These are phyloP conservation scores for Mareca penelope DNA, from an alignment of 2,797 vertebrate genomes.

Conservation along the genomic window DNA sequence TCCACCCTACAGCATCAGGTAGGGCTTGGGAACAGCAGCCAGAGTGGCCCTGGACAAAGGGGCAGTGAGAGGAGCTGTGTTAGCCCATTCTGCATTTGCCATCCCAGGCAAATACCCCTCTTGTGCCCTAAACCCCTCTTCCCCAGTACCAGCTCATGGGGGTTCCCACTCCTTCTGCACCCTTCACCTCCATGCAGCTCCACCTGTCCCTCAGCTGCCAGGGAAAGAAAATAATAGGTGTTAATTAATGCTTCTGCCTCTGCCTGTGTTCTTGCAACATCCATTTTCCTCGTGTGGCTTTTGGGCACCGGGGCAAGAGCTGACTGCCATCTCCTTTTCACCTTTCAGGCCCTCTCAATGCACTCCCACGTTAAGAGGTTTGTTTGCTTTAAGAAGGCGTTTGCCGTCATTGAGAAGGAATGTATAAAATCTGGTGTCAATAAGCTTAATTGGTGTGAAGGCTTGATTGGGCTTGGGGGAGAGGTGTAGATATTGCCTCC, in stretches of 20 bases:
- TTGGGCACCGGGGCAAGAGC: not conserved
- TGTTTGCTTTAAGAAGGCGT: not conserved
- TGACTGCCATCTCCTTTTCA: not conserved
- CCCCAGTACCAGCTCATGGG: too few species aligned
- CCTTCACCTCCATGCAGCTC: not conserved
- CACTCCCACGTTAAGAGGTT: not conserved
- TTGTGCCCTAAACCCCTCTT: not conserved
- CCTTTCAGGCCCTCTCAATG: not conserved
- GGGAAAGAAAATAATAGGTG: not conserved
- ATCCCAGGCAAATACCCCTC: not conserved
- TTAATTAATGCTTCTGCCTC: not conserved
- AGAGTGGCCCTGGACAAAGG: not conserved
- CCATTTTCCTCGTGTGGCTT: not conserved
- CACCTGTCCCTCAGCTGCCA: not conserved
- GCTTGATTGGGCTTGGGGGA: not conserved
- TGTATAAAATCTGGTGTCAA: conserved; percentile 31
- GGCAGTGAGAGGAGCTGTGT: accelerated
- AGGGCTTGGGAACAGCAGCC: not conserved
- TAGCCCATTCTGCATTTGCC: not conserved
- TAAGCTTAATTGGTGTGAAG: conserved; percentile 22
- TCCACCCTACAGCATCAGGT: not conserved
- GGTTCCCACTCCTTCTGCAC: not conserved
- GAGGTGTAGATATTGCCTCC: not conserved
- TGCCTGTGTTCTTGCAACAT: not conserved
- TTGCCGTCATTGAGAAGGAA: not conserved